Percentiles rank a stretch among this genome's conserved stretches.
phyloP scores from a whole-genome alignment of 2,797 vertebrate genomes.

The Sebastes oblongus region DNA sequence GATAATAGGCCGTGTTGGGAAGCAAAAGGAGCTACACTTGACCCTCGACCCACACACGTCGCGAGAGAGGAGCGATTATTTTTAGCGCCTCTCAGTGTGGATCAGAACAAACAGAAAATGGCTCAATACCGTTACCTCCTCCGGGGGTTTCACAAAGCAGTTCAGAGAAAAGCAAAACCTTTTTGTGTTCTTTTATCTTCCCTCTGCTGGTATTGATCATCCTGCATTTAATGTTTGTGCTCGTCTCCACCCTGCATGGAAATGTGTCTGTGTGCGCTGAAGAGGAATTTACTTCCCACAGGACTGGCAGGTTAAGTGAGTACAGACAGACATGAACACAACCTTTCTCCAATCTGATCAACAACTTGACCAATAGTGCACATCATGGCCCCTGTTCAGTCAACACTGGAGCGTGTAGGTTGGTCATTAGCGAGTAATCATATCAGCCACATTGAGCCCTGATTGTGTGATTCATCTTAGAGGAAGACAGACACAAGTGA shows the following conservation, averaged over 20 bases:
- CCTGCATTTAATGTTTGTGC: slow-evolving; percentile 15
- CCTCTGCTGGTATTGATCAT: slow-evolving; percentile 58
- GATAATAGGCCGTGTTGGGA: slow-evolving; percentile 61
- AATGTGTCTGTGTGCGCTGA: slow-evolving; percentile 30
- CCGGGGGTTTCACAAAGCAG: slow-evolving; percentile 49
- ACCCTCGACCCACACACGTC: slow-evolving; percentile 62
- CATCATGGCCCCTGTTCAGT: neutral
- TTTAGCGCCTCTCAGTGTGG: slow-evolving; percentile 51
- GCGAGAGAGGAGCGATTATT: slow-evolving; percentile 56
- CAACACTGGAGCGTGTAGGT: slow-evolving; percentile 31
- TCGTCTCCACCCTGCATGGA: slow-evolving; percentile 14
- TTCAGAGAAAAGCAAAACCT: slow-evolving; percentile 62
- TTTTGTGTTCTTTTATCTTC: slow-evolving; percentile 57
- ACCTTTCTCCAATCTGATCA: slow-evolving; percentile 1
- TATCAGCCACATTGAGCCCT: slow-evolving; percentile 33
- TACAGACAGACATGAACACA: neutral
- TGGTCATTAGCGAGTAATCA: slow-evolving; percentile 65
- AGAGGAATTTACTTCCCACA: slow-evolving; percentile 39
- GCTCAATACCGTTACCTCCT: slow-evolving; percentile 60
- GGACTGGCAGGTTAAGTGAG: slow-evolving; percentile 22
- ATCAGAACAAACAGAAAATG: slow-evolving; percentile 65
- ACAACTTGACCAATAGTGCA: slow-evolving; percentile 11
- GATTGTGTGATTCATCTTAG: slow-evolving; percentile 59
- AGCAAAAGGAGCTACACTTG: slow-evolving; percentile 64
- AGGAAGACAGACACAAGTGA: slow-evolving; percentile 19